Evolutionary conservation across 2,113 vertebrate genomes (phyloP), one percentile per base, ranked within the genome.

Genomic region (Campylomormyrus tamandua): DNA sequence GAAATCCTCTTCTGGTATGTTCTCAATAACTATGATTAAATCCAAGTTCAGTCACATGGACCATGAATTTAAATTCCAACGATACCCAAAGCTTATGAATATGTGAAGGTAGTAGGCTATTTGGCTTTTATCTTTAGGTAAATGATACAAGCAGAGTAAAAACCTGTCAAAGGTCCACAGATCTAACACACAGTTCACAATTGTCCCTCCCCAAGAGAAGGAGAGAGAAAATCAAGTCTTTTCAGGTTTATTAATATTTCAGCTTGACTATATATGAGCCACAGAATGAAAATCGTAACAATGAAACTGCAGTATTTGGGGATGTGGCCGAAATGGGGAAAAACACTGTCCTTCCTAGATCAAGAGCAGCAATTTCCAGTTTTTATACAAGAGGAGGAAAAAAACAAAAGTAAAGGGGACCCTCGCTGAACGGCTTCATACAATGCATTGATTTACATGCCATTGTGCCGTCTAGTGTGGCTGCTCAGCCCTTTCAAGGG

Each of bases 391-490:
- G 13, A 53, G 70, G n/a, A 42, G 70, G 46, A 3, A 77, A 48
- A 77, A 35, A 27, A 42, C 2, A 17, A 87, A 31, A 53, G 46
- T 48, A n/a, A 27, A 80, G 49, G 4, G 53, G 1, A 56, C 15
- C 84, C 62, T 53, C 17, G 35, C 62, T 56, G 52, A 85, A 53
- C 66, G 77, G 70, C 50, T 45, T 87, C 62, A 90, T 58, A 90
- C 90, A 90, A 88, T 88, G 48, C 27, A 17, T 52, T 87, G 24
- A 87, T 91, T 87, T 91, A 52, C 89, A 88, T 83, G 77, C n/a
- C 85, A 77, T 13, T 19, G 27, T 91, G 49, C 39, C 4, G 53
- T 91, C 56, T 89, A 70, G 58, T 62, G 77, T 49, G 86, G 88
- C 52, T 88, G 62, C 84, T 87, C 88, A 58, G 48, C 58, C 77